A percentile compares a stretch with the other conserved stretches of the same genome.
Conservation (phyloP, 53 echinoderm and acorn worm species). For the Crossaster papposus region DNA sequence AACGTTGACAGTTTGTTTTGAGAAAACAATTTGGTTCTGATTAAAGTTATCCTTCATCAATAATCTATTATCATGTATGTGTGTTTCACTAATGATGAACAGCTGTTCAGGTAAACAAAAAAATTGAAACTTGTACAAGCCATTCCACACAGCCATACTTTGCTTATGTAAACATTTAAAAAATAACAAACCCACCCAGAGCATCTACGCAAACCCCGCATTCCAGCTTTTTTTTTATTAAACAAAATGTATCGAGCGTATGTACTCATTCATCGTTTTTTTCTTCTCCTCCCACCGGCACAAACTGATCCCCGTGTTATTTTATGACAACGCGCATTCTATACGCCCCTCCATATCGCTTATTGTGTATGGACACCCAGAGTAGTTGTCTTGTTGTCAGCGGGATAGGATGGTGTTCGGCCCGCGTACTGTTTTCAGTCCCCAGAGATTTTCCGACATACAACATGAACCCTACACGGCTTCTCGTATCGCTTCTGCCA, state of each 20-base stretch:
- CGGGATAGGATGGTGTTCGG: constrained; percentile 1
- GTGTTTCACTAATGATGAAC: not conserved
- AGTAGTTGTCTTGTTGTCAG: constrained; percentile 30
- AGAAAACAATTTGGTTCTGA: too few relatives aligned
- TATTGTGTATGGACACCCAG: constrained; percentile 31
- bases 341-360: constrained; percentile 3
- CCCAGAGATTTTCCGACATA: constrained; percentile 12
- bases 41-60: too few relatives aligned
- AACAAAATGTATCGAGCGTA: not conserved
- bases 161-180: not conserved
- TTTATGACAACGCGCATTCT: constrained; percentile 27
- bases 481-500: constrained; percentile 8
- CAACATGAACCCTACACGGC: constrained; percentile 26
- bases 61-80: too few relatives aligned
- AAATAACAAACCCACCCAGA: not conserved
- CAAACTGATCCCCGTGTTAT: not conserved
- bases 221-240: not conserved
- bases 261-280: too few relatives aligned
- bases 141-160: not conserved
- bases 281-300: not conserved
- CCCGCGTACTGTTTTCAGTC: constrained; percentile 3
- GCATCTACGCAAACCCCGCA: not conserved
- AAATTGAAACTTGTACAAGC: too few relatives aligned
- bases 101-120: too few relatives aligned
- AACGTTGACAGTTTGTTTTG: too few relatives aligned